Percentiles rank a stretch among this genome's conserved stretches.
Evolutionary conservation across 1,140 invertebrate species (phyloP).

Genomic region (Tetramorium simillimum): DNA sequence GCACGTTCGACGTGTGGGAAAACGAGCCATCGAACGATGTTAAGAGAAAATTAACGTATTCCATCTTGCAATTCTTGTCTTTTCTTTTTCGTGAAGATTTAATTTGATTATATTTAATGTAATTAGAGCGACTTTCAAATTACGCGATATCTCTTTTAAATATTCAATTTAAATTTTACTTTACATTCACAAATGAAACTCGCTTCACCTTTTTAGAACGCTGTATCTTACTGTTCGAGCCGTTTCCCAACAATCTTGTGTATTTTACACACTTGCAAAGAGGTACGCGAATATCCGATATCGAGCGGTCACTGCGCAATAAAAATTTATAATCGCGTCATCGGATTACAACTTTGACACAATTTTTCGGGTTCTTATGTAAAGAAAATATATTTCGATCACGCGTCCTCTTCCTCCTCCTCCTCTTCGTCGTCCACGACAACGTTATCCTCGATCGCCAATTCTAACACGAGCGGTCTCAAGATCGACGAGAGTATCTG

Average conservation of each 20-base stretch:
- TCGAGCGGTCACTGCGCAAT: no score
- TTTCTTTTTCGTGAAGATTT: neutral
- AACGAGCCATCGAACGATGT: neutral
- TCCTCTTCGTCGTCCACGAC: constrained; percentile 38
- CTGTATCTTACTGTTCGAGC: neutral
- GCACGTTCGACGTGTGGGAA: constrained; percentile 37
- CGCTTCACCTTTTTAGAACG: neutral
- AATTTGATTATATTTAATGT: neutral
- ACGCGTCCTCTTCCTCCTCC: constrained; percentile 19
- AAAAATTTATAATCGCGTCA: neutral
- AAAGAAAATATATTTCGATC: neutral
- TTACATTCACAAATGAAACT: neutral
- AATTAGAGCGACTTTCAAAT: neutral
- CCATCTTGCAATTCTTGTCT: neutral
- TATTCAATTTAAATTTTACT: neutral
- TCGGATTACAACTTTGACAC: neutral
- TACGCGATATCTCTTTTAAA: neutral
- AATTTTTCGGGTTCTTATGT: neutral
- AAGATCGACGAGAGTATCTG: constrained; percentile 78
- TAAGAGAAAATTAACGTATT: neutral
- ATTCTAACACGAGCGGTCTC: constrained; percentile 59
- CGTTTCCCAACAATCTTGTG: neutral
- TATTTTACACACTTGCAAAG: neutral
- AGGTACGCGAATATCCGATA: no score
- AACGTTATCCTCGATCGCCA: constrained; percentile 20